Percentiles rank a stretch among this genome's conserved stretches.
Evolutionary conservation across 2,113 vertebrate species (phyloP).

Genomic region (Taurulus bubalis): DNA sequence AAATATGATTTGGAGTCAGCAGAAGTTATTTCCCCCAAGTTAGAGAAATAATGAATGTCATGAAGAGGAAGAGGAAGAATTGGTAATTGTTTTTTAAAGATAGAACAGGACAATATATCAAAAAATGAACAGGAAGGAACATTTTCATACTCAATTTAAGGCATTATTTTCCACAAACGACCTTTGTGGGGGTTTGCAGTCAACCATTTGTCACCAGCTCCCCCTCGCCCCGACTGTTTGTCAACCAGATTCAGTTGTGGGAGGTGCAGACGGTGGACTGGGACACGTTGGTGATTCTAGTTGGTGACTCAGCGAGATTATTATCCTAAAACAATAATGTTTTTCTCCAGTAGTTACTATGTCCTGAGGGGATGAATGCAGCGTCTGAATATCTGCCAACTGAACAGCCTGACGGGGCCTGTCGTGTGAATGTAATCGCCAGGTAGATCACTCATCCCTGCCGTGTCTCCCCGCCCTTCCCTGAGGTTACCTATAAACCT

Average conservation of each 20-base stretch:
- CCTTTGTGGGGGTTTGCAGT: neutral
- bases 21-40: conserved; percentile 38
- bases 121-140: conserved; percentile 25
- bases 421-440: conserved; percentile 22
- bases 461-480: conserved; percentile 12
- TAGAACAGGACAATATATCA: conserved; percentile 7
- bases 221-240: neutral
- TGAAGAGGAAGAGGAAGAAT: conserved; percentile 12
- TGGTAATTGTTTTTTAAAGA: conserved; percentile 27
- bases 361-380: conserved; percentile 24
- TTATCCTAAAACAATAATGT: conserved; percentile 4
- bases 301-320: neutral
- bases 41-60: conserved; percentile 30
- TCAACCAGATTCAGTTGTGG: neutral
- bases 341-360: conserved; percentile 5
- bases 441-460: conserved; percentile 8
- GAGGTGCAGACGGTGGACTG: neutral
- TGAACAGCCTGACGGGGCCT: conserved; percentile 35
- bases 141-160: neutral
- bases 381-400: conserved; percentile 16
- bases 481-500: conserved; percentile 3
- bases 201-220: conserved; percentile 11
- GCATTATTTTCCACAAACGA: conserved; percentile 18
- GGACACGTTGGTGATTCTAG: neutral
- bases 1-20: conserved; percentile 50